Percentiles rank a stretch among this genome's conserved stretches.
Conservation (phyloP, 2,888 invertebrate species). For the Allacma fusca region DNA sequence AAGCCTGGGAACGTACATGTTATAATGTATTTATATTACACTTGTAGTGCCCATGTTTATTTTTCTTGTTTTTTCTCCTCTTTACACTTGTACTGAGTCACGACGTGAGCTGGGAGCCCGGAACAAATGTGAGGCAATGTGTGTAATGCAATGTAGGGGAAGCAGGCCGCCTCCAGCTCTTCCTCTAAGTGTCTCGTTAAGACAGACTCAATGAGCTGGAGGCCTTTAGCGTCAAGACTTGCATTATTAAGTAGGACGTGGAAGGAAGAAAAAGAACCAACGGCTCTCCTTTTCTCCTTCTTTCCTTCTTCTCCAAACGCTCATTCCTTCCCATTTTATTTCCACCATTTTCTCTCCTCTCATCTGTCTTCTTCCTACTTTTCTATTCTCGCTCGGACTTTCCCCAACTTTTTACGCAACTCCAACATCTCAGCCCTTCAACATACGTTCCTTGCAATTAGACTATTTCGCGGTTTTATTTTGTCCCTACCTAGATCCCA, state of each 20-base stretch:
- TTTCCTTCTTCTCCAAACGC: conserved; percentile 17
- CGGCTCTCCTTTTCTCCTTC: not conserved
- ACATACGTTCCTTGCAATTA: too few species aligned
- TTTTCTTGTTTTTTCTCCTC: conserved; percentile 9
- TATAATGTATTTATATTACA: conserved; percentile 21
- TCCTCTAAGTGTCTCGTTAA: conserved; percentile 49
- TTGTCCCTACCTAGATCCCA: too few species aligned
- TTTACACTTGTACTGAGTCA: not conserved
- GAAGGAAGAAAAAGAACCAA: not conserved
- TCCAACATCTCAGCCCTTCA: too few species aligned
- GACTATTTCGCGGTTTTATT: too few species aligned
- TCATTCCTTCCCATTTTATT: conserved; percentile 35
- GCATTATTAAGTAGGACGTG: conserved; percentile 49
- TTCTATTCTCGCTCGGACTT: not conserved
- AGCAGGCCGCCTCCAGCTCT: not conserved
- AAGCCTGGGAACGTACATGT: not conserved
- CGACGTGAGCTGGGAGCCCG: not conserved
- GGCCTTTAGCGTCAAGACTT: conserved; percentile 48
- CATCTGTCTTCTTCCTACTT: conserved; percentile 6
- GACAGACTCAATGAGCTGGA: conserved; percentile 49
- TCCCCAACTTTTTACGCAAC: too few species aligned
- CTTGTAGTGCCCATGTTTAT: conserved; percentile 3
- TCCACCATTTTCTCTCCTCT: conserved; percentile 15
- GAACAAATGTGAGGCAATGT: too few species aligned
- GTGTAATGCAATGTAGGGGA: too few species aligned